Evolutionary conservation across 2,888 invertebrate genomes (phyloP).

Genomic region (Aleiodes leptofemur): DNA sequence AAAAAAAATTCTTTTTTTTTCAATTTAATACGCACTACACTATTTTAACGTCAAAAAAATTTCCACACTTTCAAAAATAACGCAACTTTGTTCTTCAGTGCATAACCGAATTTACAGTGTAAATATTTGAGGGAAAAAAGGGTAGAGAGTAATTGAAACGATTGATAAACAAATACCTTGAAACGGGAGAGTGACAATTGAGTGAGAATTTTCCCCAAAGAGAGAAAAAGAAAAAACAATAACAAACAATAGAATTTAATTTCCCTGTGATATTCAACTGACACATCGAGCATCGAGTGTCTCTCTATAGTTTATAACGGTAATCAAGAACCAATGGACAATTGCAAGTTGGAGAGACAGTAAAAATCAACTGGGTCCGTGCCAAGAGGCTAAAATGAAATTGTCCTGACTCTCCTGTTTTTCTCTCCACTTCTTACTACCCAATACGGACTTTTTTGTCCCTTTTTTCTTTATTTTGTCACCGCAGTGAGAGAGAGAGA

Average conservation of each 20-base stretch:
- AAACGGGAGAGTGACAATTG: too few species aligned
- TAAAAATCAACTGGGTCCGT: background rate
- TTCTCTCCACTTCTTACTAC: background rate
- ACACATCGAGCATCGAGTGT: background rate
- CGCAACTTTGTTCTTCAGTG: too few species aligned
- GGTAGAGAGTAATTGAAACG: too few species aligned
- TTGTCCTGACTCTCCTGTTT: background rate
- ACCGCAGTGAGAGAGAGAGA: background rate
- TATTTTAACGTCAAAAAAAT: too few species aligned
- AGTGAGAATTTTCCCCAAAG: too few species aligned
- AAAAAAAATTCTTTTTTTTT: too few species aligned
- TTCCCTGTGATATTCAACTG: background rate
- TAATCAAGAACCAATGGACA: conserved; percentile 15
- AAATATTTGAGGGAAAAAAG: too few species aligned
- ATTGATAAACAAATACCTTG: too few species aligned
- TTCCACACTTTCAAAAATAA: too few species aligned
- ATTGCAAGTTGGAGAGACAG: background rate
- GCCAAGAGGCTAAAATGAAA: background rate
- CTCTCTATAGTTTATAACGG: background rate
- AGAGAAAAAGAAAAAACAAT: background rate
- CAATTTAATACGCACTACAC: too few species aligned
- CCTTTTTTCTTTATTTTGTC: background rate
- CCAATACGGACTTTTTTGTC: too few species aligned
- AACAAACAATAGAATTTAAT: background rate
- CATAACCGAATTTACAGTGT: too few species aligned